Evolutionary conservation across 2,797 vertebrate genomes (phyloP).

Genomic region (Sebastolobus altivelis): DNA sequence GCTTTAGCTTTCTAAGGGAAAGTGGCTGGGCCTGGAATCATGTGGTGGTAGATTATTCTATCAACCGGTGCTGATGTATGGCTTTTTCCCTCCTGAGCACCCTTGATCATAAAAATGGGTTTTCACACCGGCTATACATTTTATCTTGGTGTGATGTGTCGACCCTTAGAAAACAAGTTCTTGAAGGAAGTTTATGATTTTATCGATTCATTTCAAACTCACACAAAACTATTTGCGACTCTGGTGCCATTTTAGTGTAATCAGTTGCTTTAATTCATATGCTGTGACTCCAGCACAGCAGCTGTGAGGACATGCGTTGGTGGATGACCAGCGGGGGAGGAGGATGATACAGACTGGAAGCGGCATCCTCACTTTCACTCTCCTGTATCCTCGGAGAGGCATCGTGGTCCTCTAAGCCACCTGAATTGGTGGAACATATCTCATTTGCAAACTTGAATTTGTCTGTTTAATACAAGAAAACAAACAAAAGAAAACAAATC

Average conservation of each 20-base stretch:
- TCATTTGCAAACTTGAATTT: background rate
- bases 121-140: background rate
- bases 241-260: too few relatives aligned
- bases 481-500: fast-evolving
- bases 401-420: background rate
- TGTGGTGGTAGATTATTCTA: background rate
- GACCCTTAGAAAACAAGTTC: background rate
- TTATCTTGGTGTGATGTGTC: background rate
- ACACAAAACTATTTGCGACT: background rate
- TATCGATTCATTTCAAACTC: background rate
- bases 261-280: background rate
- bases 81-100: background rate
- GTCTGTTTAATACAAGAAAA: background rate
- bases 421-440: too few relatives aligned
- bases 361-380: background rate
- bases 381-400: background rate
- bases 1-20: background rate
- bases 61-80: conserved; percentile 12
- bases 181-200: background rate
- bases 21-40: background rate
- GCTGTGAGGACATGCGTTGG: conserved; percentile 6
- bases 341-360: background rate
- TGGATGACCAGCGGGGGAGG: background rate
- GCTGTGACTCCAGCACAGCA: background rate
- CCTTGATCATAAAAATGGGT: background rate